A percentile compares a stretch with the other conserved stretches of the same genome.
phyloP scores from a whole-genome alignment of 2,797 vertebrate species.

The Poeciliopsis infans region DNA sequence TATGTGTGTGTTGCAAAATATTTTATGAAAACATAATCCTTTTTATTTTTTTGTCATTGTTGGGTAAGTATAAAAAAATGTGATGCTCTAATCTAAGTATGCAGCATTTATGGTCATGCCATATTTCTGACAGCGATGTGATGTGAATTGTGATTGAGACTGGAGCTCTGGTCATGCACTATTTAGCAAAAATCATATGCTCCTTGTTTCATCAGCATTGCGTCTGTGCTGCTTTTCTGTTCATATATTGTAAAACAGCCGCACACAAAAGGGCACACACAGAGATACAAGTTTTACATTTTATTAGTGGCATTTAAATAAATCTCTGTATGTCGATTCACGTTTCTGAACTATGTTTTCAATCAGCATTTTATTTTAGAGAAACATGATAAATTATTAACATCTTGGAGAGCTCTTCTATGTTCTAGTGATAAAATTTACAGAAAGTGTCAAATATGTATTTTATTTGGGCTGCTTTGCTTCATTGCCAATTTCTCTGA shows the following conservation, averaged over 20 bases:
- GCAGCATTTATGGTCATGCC: background rate
- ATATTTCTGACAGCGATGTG: background rate
- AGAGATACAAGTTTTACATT: conserved; percentile 3
- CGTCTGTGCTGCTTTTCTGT: conserved; percentile 2
- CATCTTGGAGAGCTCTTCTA: conserved; percentile 7
- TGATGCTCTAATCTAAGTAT: background rate
- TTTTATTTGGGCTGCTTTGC: conserved; percentile 17
- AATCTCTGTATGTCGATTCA: background rate
- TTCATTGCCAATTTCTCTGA: conserved; percentile 21
- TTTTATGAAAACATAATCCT: background rate
- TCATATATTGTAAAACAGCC: background rate
- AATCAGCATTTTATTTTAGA: conserved; percentile 4
- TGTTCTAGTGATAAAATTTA: background rate
- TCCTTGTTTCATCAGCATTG: background rate
- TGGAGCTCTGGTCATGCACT: too few species aligned
- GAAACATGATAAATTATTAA: conserved; percentile 13
- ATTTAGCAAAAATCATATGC: conserved; percentile 3
- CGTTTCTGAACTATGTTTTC: conserved; percentile 3
- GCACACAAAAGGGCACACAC: background rate
- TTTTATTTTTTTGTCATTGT: background rate
- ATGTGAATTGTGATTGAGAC: background rate
- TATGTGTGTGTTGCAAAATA: background rate
- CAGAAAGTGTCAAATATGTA: conserved; percentile 27
- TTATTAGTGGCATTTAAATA: conserved; percentile 24
- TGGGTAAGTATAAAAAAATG: background rate